These are phyloP conservation scores for Rhodinocichla rosea DNA, from an alignment of 2,113 vertebrate genomes.

Conservation along the genomic window DNA sequence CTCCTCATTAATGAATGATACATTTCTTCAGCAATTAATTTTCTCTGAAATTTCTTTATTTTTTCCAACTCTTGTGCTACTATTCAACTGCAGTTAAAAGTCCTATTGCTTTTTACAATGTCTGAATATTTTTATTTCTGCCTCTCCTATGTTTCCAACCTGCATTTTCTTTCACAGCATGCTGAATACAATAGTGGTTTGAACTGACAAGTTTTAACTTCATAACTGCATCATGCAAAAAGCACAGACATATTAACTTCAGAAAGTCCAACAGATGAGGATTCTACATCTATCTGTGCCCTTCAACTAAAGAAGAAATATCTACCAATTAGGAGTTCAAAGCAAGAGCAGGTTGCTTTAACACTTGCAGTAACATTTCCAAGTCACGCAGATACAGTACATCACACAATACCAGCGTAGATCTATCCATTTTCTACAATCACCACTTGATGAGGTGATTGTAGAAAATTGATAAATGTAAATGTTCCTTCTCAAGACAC, in stretches of 20 bases:
- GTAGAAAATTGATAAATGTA: not conserved
- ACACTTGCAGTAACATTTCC: not conserved
- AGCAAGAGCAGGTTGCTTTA: not conserved
- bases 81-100: not conserved
- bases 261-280: not conserved
- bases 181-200: not conserved
- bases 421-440: not conserved
- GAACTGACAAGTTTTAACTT: not conserved
- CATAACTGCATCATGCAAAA: not conserved
- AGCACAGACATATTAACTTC: not conserved
- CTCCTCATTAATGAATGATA: not conserved
- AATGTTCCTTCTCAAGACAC: not conserved
- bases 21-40: not conserved
- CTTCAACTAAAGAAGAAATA: not conserved
- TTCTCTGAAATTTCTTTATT: not conserved
- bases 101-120: not conserved
- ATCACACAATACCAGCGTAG: not conserved
- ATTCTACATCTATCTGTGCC: not conserved
- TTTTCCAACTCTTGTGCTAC: not conserved
- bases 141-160: not conserved
- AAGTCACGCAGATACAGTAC: not conserved
- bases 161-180: not conserved
- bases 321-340: not conserved
- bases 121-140: not conserved
- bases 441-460: not conserved